These are phyloP conservation scores for Cebidichthys violaceus DNA, from an alignment of 2,113 vertebrate species.

Conservation along the genomic window DNA sequence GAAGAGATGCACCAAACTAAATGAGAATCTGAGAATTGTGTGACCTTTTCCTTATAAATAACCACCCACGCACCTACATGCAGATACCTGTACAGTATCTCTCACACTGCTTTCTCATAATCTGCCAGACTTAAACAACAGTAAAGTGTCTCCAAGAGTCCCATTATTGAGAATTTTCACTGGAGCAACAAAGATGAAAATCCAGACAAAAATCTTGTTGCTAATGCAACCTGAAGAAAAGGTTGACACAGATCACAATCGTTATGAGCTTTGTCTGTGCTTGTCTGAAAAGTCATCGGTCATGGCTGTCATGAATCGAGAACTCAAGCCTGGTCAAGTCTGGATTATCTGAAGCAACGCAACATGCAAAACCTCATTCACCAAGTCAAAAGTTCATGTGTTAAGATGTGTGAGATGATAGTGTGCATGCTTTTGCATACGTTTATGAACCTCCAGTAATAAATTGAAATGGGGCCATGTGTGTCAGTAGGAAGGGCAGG, in stretches of 20 bases:
- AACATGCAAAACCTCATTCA: not conserved
- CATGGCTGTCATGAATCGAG: not conserved
- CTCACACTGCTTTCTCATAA: conserved; percentile 18
- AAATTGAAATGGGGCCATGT: not conserved
- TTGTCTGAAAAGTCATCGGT: conserved; percentile 22
- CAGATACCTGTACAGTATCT: not conserved
- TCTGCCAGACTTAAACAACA: conserved; percentile 3
- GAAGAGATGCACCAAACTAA: not conserved
- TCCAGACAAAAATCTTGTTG: not conserved
- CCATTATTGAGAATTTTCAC: conserved; percentile 18
- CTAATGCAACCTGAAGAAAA: not conserved
- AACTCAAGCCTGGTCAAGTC: conserved; percentile 29
- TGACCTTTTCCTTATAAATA: not conserved
- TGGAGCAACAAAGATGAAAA: not conserved
- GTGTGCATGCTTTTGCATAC: not conserved
- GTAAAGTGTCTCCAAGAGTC: not conserved
- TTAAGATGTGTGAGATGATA: not conserved
- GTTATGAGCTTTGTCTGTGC: conserved; percentile 36
- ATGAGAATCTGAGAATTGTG: not conserved
- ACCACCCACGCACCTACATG: not conserved
- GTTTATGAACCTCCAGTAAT: conserved; percentile 12
- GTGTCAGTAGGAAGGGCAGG: not conserved
- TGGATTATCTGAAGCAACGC: not conserved
- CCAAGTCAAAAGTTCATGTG: not conserved
- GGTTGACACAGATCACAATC: not conserved